Conservation (phyloP, 2,113 vertebrate genomes). For the Nothocercus nigrocapillus region DNA sequence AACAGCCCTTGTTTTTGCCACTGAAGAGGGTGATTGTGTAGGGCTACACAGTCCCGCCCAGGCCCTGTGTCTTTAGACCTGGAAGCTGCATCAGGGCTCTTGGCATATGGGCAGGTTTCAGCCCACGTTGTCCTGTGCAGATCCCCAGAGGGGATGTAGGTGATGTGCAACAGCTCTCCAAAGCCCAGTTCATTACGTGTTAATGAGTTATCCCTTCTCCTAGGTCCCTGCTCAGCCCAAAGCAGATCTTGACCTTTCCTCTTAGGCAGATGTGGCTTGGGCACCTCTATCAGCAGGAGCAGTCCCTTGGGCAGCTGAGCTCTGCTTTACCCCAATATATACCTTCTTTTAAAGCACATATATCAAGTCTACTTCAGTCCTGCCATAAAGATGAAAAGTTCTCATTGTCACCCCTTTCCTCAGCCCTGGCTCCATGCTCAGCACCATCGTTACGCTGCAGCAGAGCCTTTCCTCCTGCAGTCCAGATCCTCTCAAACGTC, state of each 20-base stretch:
- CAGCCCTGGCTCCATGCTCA: neutral
- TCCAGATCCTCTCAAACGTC: neutral
- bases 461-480: neutral
- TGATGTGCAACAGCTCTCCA: neutral
- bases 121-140: neutral
- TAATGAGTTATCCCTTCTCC: neutral
- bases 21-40: neutral
- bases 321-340: neutral
- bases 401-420: neutral
- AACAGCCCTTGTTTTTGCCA: neutral
- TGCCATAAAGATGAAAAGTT: neutral
- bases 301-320: neutral
- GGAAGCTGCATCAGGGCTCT: neutral
- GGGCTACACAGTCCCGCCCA: neutral
- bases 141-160: neutral
- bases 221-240: neutral
- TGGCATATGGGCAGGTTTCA: neutral
- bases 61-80: too few relatives aligned
- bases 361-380: neutral
- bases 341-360: neutral
- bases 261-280: neutral
- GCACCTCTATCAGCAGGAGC: neutral
- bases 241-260: neutral
- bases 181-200: accelerated
- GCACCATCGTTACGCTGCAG: neutral